Evolutionary conservation across 2,797 vertebrate genomes (phyloP), one percentile per base, ranked within the genome.

Genomic region (Huso huso): DNA sequence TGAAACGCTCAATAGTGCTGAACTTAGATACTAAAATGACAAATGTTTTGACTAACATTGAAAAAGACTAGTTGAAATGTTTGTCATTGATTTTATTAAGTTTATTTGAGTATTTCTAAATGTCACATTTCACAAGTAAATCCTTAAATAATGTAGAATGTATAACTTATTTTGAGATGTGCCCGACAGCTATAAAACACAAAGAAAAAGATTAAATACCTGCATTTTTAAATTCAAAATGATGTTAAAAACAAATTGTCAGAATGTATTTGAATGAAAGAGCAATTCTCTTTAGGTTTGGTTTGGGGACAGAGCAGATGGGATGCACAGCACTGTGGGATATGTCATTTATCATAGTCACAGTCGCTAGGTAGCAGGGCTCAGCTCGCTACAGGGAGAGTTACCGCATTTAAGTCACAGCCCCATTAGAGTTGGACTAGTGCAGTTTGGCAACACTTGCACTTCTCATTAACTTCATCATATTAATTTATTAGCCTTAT

Each of bases 271-370:
- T 61, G 63, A 10, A 51, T 66, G 70, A 68, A 51, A 51, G 62
- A 61, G 51, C 61, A 62, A 63, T 63, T 51, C 70, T 68, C 62
- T 58, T 51, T 49, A 51, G 75, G 64, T 53, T 66, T 73, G 50
- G 68, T 75, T 74, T 68, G 71, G 83, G 79, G 79, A 82, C 80
- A 72, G 70, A 84, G 69, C 86, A 90, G 88, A 91, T 90, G 89
- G 89, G 88, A 82, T 76, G 79, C 84, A 82, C 73, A 81, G 82
- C 83, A 86, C 79, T 78, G 76, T 88, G 86, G 86, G 85, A 89
- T 84, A 79, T 81, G 82, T 89, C 88, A 90, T 89, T 90, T 88
- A 91, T 90, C 88, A 90, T 82, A 74, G 64, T 90, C 88, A 89
- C 85, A 88, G 79, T 78, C 74, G 66, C 78, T 82, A 83, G 82